Base-by-base conservation (phyloP, 1,140 invertebrate species). In the Cylas formicarius region DNA sequence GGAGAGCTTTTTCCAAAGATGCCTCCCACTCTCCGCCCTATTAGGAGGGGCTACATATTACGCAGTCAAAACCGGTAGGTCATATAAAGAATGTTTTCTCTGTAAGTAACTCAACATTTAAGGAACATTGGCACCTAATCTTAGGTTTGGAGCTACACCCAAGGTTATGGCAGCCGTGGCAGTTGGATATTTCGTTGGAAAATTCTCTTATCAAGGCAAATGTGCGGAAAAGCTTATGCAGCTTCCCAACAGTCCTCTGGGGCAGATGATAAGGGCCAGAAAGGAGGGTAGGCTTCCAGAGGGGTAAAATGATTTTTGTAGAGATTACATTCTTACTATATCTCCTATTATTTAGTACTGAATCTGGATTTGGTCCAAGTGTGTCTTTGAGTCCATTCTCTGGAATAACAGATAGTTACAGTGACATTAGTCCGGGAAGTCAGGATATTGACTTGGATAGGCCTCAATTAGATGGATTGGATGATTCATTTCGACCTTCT, bases 191-290 rank as follows among this genome's bases (percentile, higher is more conserved):
- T 76, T 86, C 55, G 28, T 82, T 1, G 84, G 84, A 3, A 85
- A 85, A 67, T 67, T 85, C 26, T 85, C 82, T 1, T 87, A 86
- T 53, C 80, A 83, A 60, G 60, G 66, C 26, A 75, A 72, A 45
- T 86, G 82, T 61, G 76, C 78, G 3, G 81, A 86, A 45, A 86
- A 84, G 63, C 65, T 87, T 2, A 82, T 87, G 78, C 69, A 73
- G 7, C 60, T 86, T 17, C 82, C 82, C 4, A 69, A 77, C 48
- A 75, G 74, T 63, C 65, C 61, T 43, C 62, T 82, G 9, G 79
- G 72, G 5, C 74, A 78, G 50, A 63, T 74, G 32, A 59, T 81
- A 9, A 63, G 76, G n/a, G 71, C 76, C 42, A 66, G 67, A 46
- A 67, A 65, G 19, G 62, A 67, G 44, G 70, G 71, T 13, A 46